A percentile compares a stretch with the other conserved stretches of the same genome.
Evolutionary conservation across 2,888 invertebrate species (phyloP).

Genomic region (Acleris cristana): DNA sequence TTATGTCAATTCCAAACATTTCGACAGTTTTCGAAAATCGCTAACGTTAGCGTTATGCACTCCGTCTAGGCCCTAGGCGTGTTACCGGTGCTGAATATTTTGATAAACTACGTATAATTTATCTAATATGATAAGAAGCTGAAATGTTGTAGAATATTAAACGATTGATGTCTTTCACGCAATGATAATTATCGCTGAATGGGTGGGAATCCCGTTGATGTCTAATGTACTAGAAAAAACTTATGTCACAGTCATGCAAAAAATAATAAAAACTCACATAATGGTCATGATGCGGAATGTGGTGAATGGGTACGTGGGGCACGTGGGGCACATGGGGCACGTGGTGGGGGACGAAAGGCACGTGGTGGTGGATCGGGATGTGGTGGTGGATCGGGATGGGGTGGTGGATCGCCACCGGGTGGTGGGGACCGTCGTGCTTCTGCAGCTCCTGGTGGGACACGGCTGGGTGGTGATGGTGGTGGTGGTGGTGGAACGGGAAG

Average conservation of each 20-base stretch:
- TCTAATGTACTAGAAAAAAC: background rate
- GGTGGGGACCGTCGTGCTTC: conserved; percentile 69
- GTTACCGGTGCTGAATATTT: too few species aligned
- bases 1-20: too few species aligned
- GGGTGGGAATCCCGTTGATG: too few species aligned
- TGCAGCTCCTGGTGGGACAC: conserved; percentile 74
- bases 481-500: conserved; percentile 66
- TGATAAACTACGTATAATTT: too few species aligned
- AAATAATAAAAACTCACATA: conserved; percentile 64
- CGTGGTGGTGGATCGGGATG: conserved; percentile 42
- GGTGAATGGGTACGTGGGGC: conserved; percentile 46
- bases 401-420: conserved; percentile 57
- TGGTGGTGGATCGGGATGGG: conserved; percentile 43
- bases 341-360: conserved; percentile 43
- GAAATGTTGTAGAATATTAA: too few species aligned
- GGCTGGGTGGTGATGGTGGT: conserved; percentile 64
- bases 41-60: too few species aligned
- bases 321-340: conserved; percentile 43
- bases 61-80: too few species aligned
- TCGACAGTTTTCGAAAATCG: too few species aligned
- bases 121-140: too few species aligned
- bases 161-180: too few species aligned
- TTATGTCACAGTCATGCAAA: background rate
- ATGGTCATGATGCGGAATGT: conserved; percentile 63
- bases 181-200: too few species aligned